phyloP scores from a whole-genome alignment of 2,113 vertebrate genomes.

The Hoplias malabaricus region DNA sequence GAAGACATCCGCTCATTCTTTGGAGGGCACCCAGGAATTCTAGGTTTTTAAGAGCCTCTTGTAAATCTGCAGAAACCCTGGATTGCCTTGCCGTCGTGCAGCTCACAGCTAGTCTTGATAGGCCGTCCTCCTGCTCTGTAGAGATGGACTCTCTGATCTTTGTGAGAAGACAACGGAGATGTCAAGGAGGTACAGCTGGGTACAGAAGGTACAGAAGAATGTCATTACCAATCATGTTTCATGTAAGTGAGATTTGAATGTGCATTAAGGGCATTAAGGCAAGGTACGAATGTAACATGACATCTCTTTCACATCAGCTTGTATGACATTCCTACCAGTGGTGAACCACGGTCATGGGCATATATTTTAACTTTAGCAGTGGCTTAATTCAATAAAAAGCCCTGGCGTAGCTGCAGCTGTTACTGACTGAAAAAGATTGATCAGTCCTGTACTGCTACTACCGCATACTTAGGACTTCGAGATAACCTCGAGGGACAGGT shows the following conservation, averaged over 20 bases:
- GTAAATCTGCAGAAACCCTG: slow-evolving; percentile 39
- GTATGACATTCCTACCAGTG: too few relatives aligned
- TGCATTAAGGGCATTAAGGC: neutral
- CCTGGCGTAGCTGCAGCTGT: too few relatives aligned
- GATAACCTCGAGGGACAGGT: too few relatives aligned
- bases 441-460: too few relatives aligned
- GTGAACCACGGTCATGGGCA: too few relatives aligned
- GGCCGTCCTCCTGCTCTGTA: neutral
- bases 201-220: neutral
- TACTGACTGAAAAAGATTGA: too few relatives aligned
- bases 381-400: too few relatives aligned
- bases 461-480: too few relatives aligned
- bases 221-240: neutral
- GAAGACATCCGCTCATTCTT: slow-evolving; percentile 39
- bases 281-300: neutral
- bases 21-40: slow-evolving; percentile 42
- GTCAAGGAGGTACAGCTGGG: too few relatives aligned
- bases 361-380: too few relatives aligned
- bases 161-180: neutral
- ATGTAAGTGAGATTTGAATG: neutral
- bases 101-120: neutral
- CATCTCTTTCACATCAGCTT: neutral
- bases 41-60: slow-evolving; percentile 30
- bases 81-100: slow-evolving; percentile 9
- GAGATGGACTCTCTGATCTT: neutral